Evolutionary conservation across 2,888 invertebrate genomes (phyloP).

Genomic region (Meta bourneti): DNA sequence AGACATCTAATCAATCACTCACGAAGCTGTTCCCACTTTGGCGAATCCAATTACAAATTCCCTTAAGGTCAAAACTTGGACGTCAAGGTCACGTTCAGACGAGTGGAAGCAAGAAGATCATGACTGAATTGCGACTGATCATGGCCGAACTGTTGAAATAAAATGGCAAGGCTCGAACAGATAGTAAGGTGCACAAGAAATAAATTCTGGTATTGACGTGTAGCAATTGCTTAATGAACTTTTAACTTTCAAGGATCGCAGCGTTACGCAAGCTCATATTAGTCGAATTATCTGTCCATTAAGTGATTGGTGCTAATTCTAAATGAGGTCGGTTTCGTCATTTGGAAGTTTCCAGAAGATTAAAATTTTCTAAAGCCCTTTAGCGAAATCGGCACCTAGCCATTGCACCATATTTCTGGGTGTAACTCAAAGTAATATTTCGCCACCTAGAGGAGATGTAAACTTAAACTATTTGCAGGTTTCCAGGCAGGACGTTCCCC

Average conservation of each 20-base stretch:
- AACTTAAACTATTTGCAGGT: no score
- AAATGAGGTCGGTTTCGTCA: background rate
- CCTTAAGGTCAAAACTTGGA: constrained; percentile 14
- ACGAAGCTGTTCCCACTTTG: background rate
- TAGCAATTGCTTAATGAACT: background rate
- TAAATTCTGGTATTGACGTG: background rate
- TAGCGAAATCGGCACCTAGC: no score
- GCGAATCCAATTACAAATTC: constrained; percentile 7
- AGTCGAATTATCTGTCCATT: no score
- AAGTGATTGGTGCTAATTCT: background rate
- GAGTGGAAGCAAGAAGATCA: background rate
- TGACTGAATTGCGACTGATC: background rate
- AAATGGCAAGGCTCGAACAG: no score
- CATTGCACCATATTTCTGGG: no score
- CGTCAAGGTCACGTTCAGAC: constrained; percentile 24
- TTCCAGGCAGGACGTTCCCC: no score
- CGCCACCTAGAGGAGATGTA: no score
- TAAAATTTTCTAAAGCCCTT: no score
- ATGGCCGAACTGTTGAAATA: background rate
- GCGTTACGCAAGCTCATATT: background rate
- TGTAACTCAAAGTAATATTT: no score
- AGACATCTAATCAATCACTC: constrained; percentile 14
- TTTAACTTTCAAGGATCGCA: background rate
- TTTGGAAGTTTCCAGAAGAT: no score
- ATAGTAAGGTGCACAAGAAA: background rate